Conservation (phyloP, 2,797 vertebrate species). For the Bovichtus variegatus region DNA sequence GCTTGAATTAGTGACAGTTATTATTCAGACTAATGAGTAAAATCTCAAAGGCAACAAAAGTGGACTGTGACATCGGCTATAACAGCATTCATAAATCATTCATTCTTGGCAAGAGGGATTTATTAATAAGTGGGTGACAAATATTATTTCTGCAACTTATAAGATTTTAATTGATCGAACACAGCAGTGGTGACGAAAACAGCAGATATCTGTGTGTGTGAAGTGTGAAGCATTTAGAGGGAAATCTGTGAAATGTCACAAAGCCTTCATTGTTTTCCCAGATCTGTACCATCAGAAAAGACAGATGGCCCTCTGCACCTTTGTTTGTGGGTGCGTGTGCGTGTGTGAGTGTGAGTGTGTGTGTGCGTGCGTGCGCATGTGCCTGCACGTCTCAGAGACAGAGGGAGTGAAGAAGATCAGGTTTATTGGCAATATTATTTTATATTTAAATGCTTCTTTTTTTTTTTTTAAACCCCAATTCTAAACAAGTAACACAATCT, state of each 20-base stretch:
- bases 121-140: conserved; percentile 60
- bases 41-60: conserved; percentile 84
- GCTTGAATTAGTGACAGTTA: conserved; percentile 88
- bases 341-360: conserved; percentile 45
- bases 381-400: conserved; percentile 12
- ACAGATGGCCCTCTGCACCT: conserved; percentile 79
- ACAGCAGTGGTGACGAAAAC: conserved; percentile 2
- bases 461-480: background rate
- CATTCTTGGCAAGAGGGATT: conserved; percentile 54
- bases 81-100: conserved; percentile 81
- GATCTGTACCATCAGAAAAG: conserved; percentile 71
- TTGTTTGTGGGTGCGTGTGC: conserved; percentile 45
- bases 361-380: conserved; percentile 20
- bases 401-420: conserved; percentile 28
- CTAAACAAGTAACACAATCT: conserved; percentile 14
- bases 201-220: conserved; percentile 27
- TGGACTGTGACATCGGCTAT: conserved; percentile 78
- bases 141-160: conserved; percentile 50
- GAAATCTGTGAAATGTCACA: conserved; percentile 72
- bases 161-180: conserved; percentile 31
- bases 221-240: conserved; percentile 25
- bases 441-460: conserved; percentile 4
- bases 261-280: conserved; percentile 71
- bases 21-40: conserved; percentile 88
- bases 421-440: conserved; percentile 34